phyloP scores from a whole-genome alignment of 2,888 invertebrate genomes.

The Lithophane socia region DNA sequence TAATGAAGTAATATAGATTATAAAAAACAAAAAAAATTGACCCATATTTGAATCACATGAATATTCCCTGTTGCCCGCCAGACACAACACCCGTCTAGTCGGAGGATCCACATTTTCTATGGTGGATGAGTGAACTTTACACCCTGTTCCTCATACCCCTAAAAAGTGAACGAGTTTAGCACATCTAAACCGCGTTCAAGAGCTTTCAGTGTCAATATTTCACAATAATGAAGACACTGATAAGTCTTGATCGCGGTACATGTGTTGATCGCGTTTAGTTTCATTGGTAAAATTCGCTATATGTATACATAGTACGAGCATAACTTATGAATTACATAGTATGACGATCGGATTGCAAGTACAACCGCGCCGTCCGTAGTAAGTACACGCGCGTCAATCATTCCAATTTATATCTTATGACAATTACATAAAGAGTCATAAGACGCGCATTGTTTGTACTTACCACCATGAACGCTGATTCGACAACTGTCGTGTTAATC shows the following conservation, averaged over 20 bases:
- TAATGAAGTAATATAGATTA: no score
- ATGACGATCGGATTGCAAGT: background rate
- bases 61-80: no score
- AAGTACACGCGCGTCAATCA: background rate
- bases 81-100: no score
- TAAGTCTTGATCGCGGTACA: background rate
- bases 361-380: background rate
- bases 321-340: background rate
- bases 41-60: no score
- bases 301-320: background rate
- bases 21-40: no score
- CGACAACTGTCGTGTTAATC: slow-evolving; percentile 90
- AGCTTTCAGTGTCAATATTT: background rate
- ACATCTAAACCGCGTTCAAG: background rate
- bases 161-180: background rate
- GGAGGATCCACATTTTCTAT: no score
- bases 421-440: no score
- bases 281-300: background rate
- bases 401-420: slow-evolving; percentile 8
- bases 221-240: background rate
- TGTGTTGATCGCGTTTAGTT: background rate
- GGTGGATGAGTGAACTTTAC: no score
- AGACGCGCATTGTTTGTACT: slow-evolving; percentile 56
- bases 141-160: no score
- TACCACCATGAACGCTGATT: slow-evolving; percentile 93